Evolutionary conservation across 2,113 vertebrate genomes (phyloP).

Genomic region (Lanius collurio): DNA sequence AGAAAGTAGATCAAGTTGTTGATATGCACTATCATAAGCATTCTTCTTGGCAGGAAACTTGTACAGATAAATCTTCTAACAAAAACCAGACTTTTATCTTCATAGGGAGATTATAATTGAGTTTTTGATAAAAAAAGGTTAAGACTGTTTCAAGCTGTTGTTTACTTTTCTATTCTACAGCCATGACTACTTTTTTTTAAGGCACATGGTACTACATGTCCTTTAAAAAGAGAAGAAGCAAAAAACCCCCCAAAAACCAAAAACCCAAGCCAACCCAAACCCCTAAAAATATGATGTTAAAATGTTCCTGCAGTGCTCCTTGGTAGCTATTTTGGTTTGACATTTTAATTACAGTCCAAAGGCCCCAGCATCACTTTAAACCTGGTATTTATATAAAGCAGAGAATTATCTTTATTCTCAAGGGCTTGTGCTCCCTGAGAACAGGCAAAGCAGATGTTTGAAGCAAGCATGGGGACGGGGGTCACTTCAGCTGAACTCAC

Average conservation of each 20-base stretch:
- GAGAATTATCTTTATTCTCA: background rate
- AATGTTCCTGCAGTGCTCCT: background rate
- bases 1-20: constrained; percentile 40
- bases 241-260: background rate
- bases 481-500: background rate
- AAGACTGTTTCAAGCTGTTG: background rate
- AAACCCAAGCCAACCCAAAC: background rate
- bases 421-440: background rate
- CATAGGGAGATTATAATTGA: background rate
- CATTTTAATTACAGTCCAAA: background rate
- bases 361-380: background rate
- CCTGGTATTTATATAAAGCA: background rate
- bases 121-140: background rate
- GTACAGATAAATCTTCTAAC: background rate
- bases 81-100: background rate
- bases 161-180: background rate
- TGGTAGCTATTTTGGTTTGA: background rate
- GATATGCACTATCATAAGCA: constrained; percentile 20
- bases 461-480: background rate
- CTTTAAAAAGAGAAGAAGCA: background rate
- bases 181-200: background rate
- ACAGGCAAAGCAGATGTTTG: background rate
- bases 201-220: background rate
- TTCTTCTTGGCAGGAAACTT: constrained; percentile 28
- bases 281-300: background rate